A percentile compares a stretch with the other conserved stretches of the same genome.
Conservation (phyloP, 2,797 vertebrate genomes). For the Chelmon rostratus region DNA sequence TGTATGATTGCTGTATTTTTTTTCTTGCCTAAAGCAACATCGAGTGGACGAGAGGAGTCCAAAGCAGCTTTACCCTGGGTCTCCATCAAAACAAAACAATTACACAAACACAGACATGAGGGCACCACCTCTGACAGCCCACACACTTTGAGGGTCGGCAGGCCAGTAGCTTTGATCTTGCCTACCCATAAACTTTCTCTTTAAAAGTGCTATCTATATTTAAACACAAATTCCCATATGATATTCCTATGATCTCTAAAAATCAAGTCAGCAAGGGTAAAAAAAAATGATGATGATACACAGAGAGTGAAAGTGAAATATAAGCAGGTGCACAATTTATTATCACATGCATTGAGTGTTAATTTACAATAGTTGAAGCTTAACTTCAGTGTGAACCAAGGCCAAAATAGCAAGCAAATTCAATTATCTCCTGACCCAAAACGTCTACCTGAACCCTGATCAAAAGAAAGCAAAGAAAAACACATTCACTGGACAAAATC, state of each 20-base stretch:
- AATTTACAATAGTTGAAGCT: too few species aligned
- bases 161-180: constrained; percentile 9
- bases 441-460: too few species aligned
- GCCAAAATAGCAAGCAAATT: too few species aligned
- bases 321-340: too few species aligned
- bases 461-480: too few species aligned
- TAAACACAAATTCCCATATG: constrained; percentile 1
- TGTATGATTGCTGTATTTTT: constrained; percentile 39
- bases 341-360: too few species aligned
- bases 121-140: constrained; percentile 14
- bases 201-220: constrained; percentile 8
- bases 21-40: constrained; percentile 52
- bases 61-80: constrained; percentile 30
- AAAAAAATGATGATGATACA: neutral
- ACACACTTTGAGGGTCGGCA: constrained; percentile 18
- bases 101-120: constrained; percentile 19
- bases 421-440: too few species aligned
- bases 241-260: neutral
- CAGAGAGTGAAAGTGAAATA: too few species aligned
- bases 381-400: too few species aligned
- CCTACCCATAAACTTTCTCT: neutral
- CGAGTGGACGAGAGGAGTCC: constrained; percentile 34
- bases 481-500: too few species aligned
- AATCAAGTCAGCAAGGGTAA: neutral
- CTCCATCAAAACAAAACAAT: constrained; percentile 56